Evolutionary conservation across 2,888 invertebrate species (phyloP), one percentile per base, ranked within the genome.

Genomic region (Phyto melanocephala): DNA sequence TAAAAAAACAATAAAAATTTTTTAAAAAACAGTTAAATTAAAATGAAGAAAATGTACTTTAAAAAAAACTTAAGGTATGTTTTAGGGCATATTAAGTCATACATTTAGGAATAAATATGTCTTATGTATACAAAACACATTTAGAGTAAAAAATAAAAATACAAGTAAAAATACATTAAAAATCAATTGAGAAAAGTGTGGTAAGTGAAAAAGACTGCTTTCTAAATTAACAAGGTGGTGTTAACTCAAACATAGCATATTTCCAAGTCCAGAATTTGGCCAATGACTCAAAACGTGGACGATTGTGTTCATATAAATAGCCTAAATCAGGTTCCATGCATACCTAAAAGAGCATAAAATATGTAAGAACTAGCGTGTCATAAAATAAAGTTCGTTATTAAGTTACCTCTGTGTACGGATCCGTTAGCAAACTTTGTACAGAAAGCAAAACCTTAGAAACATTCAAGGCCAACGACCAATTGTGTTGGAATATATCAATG

Each of bases 381-480:
- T 13, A 37, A 17, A 42, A 20, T 24, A 17, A 50, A 35, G 28
- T 28, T 28, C 3, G 3, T 3, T 28, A 28, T 28, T 3, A 5
- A 56, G 47, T 35, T 86, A 95, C 95, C 89, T 95, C 94, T 86
- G 96, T 96, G 88, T 95, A 97, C 0, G 98, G 97, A 92, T 98
- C 98, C 0, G 97, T 97, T 77, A 97, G 93, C 80, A 97, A 92
- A 87, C 96, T 96, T 92, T 97, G 97, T 84, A 97, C 95, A 68
- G 96, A 97, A 81, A 97, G 94, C 86, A 97, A 93, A 78, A 97
- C 95, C 90, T 97, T 98, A 85, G 96, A 95, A 88, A 98, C 95
- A 50, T 98, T 98, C 84, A 98, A 92, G 0, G 97, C 98, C 81
- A 98, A 92, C n/a, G 97, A 97, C 98, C 98, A 98, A 92, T 98